Percentiles rank a stretch among this genome's conserved stretches.
These are phyloP conservation scores for Ethmia dodecea DNA, from an alignment of 2,888 invertebrate genomes.

Conservation along the genomic window DNA sequence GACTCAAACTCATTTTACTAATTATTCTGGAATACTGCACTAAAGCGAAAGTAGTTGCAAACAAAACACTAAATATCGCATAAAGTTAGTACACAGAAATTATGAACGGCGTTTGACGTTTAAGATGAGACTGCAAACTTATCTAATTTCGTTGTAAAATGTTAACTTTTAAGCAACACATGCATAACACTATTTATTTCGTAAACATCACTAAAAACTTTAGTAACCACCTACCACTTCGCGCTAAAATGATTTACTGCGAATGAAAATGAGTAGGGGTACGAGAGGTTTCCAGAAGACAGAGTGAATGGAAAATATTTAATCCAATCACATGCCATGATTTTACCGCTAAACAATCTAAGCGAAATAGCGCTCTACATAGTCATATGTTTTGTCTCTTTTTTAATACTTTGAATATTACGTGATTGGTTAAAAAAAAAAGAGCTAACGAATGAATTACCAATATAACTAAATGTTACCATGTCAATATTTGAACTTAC, in stretches of 20 bases:
- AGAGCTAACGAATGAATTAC: too few species aligned
- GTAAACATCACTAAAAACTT: conserved; percentile 29
- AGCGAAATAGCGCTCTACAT: too few species aligned
- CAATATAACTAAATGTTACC: too few species aligned
- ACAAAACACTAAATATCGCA: background rate
- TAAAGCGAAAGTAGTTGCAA: background rate
- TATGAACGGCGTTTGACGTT: too few species aligned
- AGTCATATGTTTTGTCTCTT: too few species aligned
- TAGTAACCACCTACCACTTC: conserved; percentile 41
- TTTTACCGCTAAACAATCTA: too few species aligned
- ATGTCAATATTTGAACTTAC: too few species aligned
- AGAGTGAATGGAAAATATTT: background rate
- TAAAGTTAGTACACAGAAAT: too few species aligned
- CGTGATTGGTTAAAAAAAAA: too few species aligned
- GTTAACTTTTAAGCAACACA: conserved; percentile 25
- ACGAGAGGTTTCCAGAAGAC: background rate
- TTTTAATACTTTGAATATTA: too few species aligned
- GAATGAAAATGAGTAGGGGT: conserved; percentile 9
- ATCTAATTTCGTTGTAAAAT: conserved; percentile 13
- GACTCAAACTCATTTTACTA: conserved; percentile 65
- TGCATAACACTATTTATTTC: conserved; percentile 35
- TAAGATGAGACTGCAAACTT: background rate
- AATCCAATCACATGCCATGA: too few species aligned
- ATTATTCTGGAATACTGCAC: background rate
- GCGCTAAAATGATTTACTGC: conserved; percentile 51